Evolutionary conservation across 92 coral and sea anemone species (phyloP), one percentile per base, ranked within the genome.

Genomic region (Chrysogorgia sp.): DNA sequence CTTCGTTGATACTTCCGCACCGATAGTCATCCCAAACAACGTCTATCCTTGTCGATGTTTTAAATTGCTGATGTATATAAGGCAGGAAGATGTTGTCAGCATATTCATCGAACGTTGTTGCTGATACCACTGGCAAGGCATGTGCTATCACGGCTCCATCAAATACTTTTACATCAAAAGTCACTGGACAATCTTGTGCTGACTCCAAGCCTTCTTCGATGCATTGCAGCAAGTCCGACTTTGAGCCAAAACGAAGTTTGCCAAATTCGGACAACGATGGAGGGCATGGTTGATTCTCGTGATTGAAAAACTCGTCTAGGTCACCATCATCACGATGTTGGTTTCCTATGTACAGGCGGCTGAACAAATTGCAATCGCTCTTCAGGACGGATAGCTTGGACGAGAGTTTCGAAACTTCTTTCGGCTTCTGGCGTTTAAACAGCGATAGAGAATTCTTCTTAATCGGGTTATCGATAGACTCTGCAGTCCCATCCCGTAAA

Each of bases 201-300:
- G 43, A 37, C 43, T 37, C 43, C 43, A 37, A 37, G 37, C 20
- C 50, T 74, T 32, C 58, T 8, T 21, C 66, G 35, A 40, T 0
- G 55, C 82, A 63, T 22, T 15, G 10, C 17, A 43, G 49, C 70
- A 81, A 30, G 22, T 75, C 83, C 23, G 90, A 86, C 52, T 84
- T 84, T 7, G 53, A 6, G 53, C 53, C 64, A 32, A 69, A 67
- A 19, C 29, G 55, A 55, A 82, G 74, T 19, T 47, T 65, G 20
- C 81, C 81, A 70, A 86, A 86, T 34, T 86, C 86, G 24, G 86
- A 86, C 69, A 82, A 19, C 10, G 86, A 68, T 19, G 81, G 86
- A 26, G 83, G 86, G 37, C 68, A 86, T 0, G 86, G 79, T 26
- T 86, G 83, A 41, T 63, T 76, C 29, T 86, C 86, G 49, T 82